Evolutionary conservation across 92 coral and sea anemone species (phyloP), one percentile per base, ranked within the genome.

Genomic region (Galaxea fascicularis): DNA sequence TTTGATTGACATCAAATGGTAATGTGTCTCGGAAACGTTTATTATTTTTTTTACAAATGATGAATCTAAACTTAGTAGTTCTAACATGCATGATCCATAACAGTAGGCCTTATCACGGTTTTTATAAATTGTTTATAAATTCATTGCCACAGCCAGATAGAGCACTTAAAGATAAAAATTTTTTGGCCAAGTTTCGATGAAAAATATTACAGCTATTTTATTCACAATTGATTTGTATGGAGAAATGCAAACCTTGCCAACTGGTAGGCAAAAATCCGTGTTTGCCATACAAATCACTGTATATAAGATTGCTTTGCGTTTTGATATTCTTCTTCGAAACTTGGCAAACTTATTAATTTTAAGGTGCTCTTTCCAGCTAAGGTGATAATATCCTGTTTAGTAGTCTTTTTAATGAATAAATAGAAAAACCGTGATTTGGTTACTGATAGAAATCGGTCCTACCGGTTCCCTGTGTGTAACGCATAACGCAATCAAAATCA

Each of bases 1-100:
- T 54, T 54, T 54, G n/a, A n/a, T 54, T 54, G 60, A 54, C 60
- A 54, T 54, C 60, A 54, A 54, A 54, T 54, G 60, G 60, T 54
- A 54, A 54, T 54, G 60, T 54, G 60, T 54, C 60, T 54, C 60
- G 60, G 60, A 54, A 54, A 54, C 60, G 60, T 54, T 47, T 47
- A 47, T 47, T 0, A 47, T 47, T 47, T 47, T 47, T 47, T 47
- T 47, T 47, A 0, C 54, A 8, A 47, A 47, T 8, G 0, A 0
- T 46, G 51, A 46, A 46, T 46, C 51, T 46, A 46, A 46, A 46
- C 51, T 46, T 46, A 46, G 51, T 47, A 47, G 54, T 47, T 47
- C 54, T 47, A 47, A 47, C 54, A 47, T 47, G 54, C 54, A 47
- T 47, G 54, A 47, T 47, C 0, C 0, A 47, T 47, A 47, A 47